These are phyloP conservation scores for Meriones psammophilus DNA, from an alignment of 2,797 vertebrate species.

Conservation along the genomic window DNA sequence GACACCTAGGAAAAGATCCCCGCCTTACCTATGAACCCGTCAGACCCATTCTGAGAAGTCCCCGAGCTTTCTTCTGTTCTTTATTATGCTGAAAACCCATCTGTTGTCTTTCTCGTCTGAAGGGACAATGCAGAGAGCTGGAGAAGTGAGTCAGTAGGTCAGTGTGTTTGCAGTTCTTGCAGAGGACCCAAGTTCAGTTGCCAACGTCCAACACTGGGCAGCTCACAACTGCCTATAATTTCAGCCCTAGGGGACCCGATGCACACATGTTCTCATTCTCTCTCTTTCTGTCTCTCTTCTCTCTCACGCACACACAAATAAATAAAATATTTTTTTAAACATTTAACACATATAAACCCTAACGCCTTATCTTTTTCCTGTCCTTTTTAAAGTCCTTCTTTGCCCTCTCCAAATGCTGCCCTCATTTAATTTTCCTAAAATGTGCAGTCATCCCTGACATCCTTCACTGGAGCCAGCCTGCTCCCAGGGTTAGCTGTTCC, in stretches of 20 bases:
- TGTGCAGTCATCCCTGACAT: background rate
- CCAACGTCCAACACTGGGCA: background rate
- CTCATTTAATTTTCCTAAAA: background rate
- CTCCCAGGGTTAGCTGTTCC: background rate
- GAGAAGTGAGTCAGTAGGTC: background rate
- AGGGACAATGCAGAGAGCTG: background rate
- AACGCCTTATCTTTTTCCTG: background rate
- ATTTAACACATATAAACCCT: background rate
- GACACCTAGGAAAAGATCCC: background rate
- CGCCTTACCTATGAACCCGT: background rate
- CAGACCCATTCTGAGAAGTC: background rate
- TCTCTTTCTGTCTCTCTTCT: background rate
- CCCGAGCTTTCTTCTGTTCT: background rate
- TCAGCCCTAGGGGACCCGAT: background rate
- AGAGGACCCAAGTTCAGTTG: background rate
- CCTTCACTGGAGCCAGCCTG: background rate
- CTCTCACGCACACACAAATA: background rate
- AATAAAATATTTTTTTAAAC: too few species aligned
- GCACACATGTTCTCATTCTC: background rate
- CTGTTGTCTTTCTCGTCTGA: slow-evolving; percentile 8
- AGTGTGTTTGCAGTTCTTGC: background rate
- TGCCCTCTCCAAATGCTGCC: background rate
- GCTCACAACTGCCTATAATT: background rate
- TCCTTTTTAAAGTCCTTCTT: background rate
- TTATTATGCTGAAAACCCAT: background rate